A percentile compares a stretch with the other conserved stretches of the same genome.
Conservation (phyloP, 2,888 invertebrate genomes). For the Cheilosia urbana region DNA sequence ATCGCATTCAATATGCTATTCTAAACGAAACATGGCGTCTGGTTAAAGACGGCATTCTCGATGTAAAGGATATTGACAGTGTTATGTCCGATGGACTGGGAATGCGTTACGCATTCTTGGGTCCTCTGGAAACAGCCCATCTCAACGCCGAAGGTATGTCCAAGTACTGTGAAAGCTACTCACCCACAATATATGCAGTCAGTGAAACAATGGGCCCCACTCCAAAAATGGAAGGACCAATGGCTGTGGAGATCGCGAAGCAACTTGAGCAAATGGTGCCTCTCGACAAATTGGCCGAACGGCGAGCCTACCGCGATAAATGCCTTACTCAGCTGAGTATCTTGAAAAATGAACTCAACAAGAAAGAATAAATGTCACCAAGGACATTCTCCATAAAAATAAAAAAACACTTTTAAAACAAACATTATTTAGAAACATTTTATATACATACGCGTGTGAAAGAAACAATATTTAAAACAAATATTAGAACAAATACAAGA, state of each 20-base stretch:
- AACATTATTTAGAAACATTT: slow-evolving; percentile 26
- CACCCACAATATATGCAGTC: slow-evolving; percentile 86
- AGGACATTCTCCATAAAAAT: slow-evolving; percentile 30
- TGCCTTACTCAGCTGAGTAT: slow-evolving; percentile 91
- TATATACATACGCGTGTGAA: not conserved
- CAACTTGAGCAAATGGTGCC: slow-evolving; percentile 91
- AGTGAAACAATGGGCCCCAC: slow-evolving; percentile 90
- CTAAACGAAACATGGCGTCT: slow-evolving; percentile 96
- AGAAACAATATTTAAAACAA: not conserved
- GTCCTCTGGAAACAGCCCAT: slow-evolving; percentile 96
- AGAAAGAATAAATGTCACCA: slow-evolving; percentile 59
- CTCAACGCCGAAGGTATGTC: slow-evolving; percentile 95
- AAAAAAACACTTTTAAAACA: slow-evolving; percentile 24
- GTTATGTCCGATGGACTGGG: slow-evolving; percentile 98
- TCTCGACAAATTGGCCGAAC: slow-evolving; percentile 88
- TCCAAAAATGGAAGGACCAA: slow-evolving; percentile 89
- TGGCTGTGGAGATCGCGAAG: slow-evolving; percentile 87
- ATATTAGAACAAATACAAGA: slow-evolving; percentile 42
- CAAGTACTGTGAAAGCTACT: slow-evolving; percentile 87
- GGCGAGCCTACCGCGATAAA: slow-evolving; percentile 92
- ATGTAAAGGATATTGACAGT: slow-evolving; percentile 94
- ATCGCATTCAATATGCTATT: slow-evolving; percentile 97
- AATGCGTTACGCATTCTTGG: slow-evolving; percentile 97
- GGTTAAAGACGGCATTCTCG: slow-evolving; percentile 92
- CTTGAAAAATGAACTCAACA: slow-evolving; percentile 89